Base-by-base conservation (phyloP, 2,888 invertebrate species). In the Campoplex capitator region DNA sequence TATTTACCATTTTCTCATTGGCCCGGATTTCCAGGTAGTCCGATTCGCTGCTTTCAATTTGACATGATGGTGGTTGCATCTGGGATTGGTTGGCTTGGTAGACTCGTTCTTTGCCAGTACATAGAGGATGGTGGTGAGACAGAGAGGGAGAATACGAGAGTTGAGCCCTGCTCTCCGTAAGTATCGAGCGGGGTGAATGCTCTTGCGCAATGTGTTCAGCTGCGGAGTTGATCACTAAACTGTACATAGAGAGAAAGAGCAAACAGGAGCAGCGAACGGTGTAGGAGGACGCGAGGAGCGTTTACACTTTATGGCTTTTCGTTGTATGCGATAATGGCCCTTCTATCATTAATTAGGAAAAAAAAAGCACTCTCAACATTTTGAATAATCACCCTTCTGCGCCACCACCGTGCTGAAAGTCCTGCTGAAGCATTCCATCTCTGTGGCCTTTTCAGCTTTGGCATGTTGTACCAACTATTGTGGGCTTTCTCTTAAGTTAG, bases 181-280 rank as follows among this genome's bases (percentile, higher is more conserved):
- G 92, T 93, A 94, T 94, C 92, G 93, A 93, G 91, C 94, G 94
- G 92, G 94, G 94, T 94, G 93, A 94, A 94, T 90, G 94, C 93
- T 93, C 94, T 93, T 94, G 94, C 94, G 94, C 94, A 94, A 93
- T 93, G 91, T 90, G 89, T 91, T 91, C 91, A 79, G 85, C 88
- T 87, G 23, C 23, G 79, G 86, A 82, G 86, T 86, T 84, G 84
- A 88, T 83, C 45, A 86, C 83, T 76, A 73, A 62, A 62, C 81
- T 75, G 85, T 88, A 62, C 62, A 91, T 76, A 76, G 35, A 58
- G 70, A 81, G 23, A 74, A 74, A 71, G 56, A 73, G 79, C 38
- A 80, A 35, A 28, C 32, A 18, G 80, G 35, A 83, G 70, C 58
- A 65, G 23, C 28, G 35, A 48, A 28, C 45, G 45, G 28, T 77